Percentiles rank a stretch among this genome's conserved stretches.
Conservation (phyloP, 2,113 vertebrate genomes). For the Sander lucioperca region DNA sequence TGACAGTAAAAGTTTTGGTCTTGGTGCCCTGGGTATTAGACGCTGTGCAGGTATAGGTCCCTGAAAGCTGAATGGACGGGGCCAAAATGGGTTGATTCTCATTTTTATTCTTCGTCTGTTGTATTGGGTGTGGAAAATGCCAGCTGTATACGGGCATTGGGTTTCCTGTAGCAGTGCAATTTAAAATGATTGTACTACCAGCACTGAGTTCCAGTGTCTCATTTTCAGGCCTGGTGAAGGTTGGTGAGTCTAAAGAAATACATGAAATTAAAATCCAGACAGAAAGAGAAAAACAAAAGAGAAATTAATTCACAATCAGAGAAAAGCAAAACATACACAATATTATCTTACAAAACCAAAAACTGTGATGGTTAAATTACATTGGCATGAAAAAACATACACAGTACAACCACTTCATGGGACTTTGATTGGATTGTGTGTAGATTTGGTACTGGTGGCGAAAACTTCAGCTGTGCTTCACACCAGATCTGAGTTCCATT, state of each 20-base stretch:
- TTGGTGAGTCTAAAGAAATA: constrained; percentile 72
- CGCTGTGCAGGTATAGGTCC: constrained; percentile 73
- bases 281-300: not conserved
- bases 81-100: constrained; percentile 13
- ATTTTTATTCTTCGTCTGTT: not conserved
- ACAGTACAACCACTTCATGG: constrained; percentile 33
- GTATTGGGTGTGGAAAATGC: not conserved
- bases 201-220: constrained; percentile 45
- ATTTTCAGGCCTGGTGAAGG: not conserved
- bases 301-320: not conserved
- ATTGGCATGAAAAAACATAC: constrained; percentile 58
- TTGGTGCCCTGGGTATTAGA: constrained; percentile 33
- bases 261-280: not conserved
- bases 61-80: constrained; percentile 25
- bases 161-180: constrained; percentile 77
- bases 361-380: not conserved
- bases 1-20: constrained; percentile 71
- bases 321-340: constrained; percentile 1
- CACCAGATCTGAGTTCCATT: constrained; percentile 71
- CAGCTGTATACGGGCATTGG: constrained; percentile 70
- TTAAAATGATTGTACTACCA: constrained; percentile 25
- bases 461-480: constrained; percentile 67
- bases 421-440: not conserved
- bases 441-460: not conserved
- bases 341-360: not conserved